These are phyloP conservation scores for Pollenia labialis DNA, from an alignment of 2,888 invertebrate genomes.

Conservation along the genomic window DNA sequence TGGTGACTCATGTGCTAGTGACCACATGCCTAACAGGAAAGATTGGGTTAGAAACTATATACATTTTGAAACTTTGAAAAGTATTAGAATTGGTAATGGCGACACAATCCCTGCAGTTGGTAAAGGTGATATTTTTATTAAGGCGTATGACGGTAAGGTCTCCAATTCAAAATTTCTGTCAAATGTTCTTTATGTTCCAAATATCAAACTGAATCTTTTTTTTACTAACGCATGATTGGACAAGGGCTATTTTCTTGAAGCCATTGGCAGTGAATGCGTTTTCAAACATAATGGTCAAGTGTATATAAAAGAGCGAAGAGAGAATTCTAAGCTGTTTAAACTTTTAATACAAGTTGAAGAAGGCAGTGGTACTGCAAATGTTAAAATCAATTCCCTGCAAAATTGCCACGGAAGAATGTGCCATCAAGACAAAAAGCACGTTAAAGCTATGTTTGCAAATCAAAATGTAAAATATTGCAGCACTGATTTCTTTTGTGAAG, in stretches of 20 bases:
- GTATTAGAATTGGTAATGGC: constrained; percentile 66
- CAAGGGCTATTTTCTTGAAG: too few relatives aligned
- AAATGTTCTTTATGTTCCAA: constrained; percentile 73
- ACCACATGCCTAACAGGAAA: constrained; percentile 9
- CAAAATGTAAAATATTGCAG: too few relatives aligned
- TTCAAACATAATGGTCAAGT: constrained; percentile 51
- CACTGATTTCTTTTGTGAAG: too few relatives aligned
- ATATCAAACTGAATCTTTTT: constrained; percentile 73
- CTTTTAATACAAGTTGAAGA: constrained; percentile 55
- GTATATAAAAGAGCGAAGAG: constrained; percentile 50
- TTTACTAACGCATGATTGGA: constrained; percentile 69
- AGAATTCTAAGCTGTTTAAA: constrained; percentile 61
- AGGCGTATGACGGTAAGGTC: constrained; percentile 68
- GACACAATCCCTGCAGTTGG: constrained; percentile 67
- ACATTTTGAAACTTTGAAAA: constrained; percentile 19
- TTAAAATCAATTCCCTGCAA: too few relatives aligned
- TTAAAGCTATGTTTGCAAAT: too few relatives aligned
- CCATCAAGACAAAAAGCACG: too few relatives aligned
- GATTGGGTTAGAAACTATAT: constrained; percentile 7
- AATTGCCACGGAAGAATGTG: too few relatives aligned
- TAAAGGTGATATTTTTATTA: constrained; percentile 70
- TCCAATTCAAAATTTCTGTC: constrained; percentile 71
- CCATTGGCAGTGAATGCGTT: constrained; percentile 57
- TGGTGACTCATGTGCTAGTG: too few relatives aligned
- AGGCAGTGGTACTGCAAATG: too few relatives aligned